These are phyloP conservation scores for Nemopilema nomurai DNA, from an alignment of 30 jellyfish, hydroid and myxozoan genomes.

Conservation along the genomic window DNA sequence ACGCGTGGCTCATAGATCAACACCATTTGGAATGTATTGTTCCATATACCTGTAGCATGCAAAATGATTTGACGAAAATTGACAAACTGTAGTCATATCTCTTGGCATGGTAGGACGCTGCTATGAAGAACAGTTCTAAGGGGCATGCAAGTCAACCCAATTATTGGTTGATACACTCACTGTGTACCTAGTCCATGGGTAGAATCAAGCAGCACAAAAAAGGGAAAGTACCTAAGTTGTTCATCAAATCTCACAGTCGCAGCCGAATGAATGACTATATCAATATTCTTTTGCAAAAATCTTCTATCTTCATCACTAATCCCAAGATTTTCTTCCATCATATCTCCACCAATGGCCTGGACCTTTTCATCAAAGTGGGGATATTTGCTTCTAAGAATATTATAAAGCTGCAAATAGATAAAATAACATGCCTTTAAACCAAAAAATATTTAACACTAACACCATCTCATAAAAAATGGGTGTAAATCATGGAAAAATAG, in stretches of 20 bases:
- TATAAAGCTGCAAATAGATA: conserved; percentile 59
- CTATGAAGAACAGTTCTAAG: too few relatives aligned
- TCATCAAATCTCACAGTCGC: conserved; percentile 97
- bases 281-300: conserved; percentile 64
- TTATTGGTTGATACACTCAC: too few relatives aligned
- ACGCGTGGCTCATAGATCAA: too few relatives aligned
- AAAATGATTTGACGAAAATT: too few relatives aligned
- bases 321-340: conserved; percentile 75
- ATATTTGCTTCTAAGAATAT: conserved; percentile 37
- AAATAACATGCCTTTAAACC: not conserved
- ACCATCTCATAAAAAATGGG: not conserved
- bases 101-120: too few relatives aligned
- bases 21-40: too few relatives aligned
- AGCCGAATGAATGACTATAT: conserved; percentile 91
- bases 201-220: not conserved
- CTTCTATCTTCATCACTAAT: conserved; percentile 63
- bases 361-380: conserved; percentile 76
- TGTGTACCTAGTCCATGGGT: too few relatives aligned
- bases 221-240: conserved; percentile 61
- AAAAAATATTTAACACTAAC: not conserved
- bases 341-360: conserved; percentile 85
- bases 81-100: too few relatives aligned
- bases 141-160: too few relatives aligned
- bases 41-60: too few relatives aligned
- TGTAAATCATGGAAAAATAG: too few relatives aligned